Conservation (phyloP, 2,888 invertebrate species). For the Dolomedes plantarius region DNA sequence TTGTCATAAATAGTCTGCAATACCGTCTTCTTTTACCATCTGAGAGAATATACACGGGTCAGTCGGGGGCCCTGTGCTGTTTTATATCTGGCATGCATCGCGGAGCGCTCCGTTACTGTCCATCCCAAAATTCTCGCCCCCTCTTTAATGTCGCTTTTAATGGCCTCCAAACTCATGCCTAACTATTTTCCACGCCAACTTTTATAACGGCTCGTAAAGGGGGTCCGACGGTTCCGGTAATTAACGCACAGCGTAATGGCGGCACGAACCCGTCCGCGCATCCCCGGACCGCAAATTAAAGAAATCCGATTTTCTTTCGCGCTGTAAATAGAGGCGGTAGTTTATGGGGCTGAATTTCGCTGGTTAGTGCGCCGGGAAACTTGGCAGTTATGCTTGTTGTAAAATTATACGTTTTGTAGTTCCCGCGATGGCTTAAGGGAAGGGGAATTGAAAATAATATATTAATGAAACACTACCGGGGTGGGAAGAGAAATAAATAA, state of each 20-base stretch:
- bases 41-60: no score
- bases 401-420: not conserved
- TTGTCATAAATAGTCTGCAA: no score
- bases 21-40: no score
- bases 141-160: not conserved
- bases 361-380: not conserved
- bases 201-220: constrained; percentile 8
- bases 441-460: not conserved
- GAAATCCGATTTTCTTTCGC: constrained; percentile 1
- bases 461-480: not conserved
- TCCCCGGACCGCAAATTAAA: not conserved
- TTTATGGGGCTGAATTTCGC: not conserved
- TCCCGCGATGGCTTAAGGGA: not conserved
- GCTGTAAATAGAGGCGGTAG: not conserved
- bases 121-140: not conserved
- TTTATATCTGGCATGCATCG: not conserved
- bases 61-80: no score
- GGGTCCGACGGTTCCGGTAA: not conserved
- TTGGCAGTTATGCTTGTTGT: not conserved
- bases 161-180: not conserved
- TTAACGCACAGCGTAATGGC: not conserved
- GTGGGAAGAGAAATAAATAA: no score
- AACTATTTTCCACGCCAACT: not conserved
- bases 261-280: not conserved
- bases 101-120: not conserved